phyloP scores from a whole-genome alignment of 2,888 invertebrate genomes.

The Carcina quercana region DNA sequence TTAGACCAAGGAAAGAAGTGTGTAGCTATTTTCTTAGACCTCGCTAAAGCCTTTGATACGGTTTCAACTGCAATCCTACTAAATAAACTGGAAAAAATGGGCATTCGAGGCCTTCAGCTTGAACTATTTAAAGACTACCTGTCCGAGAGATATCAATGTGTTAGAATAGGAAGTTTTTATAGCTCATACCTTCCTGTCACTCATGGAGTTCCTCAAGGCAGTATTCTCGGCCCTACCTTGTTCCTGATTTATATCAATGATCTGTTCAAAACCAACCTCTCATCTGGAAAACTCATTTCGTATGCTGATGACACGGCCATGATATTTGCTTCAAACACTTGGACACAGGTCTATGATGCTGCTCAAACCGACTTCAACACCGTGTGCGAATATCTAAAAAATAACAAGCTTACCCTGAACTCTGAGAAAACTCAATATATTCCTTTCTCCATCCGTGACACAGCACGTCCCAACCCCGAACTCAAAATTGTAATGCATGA shows the following conservation, averaged over 20 bases:
- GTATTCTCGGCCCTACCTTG: conserved; percentile 6
- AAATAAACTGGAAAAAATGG: background rate
- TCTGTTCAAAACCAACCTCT: background rate
- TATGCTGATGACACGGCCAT: conserved; percentile 4
- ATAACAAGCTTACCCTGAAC: background rate
- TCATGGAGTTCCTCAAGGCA: conserved; percentile 6
- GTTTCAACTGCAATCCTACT: background rate
- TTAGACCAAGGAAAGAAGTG: background rate
- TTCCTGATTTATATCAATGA: conserved; percentile 5
- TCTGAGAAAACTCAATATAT: background rate
- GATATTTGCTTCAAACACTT: background rate
- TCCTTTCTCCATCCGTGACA: background rate
- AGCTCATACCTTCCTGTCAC: background rate
- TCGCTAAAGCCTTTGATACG: background rate
- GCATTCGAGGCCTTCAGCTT: background rate
- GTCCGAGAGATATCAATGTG: background rate
- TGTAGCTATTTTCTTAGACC: background rate
- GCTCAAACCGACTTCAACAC: background rate
- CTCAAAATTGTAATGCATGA: no score
- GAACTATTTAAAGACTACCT: conserved; percentile 2
- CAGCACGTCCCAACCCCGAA: no score
- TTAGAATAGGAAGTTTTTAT: background rate
- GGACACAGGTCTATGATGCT: background rate
- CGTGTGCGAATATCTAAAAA: background rate
- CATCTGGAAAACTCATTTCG: background rate